Conservation (phyloP, 2,888 invertebrate genomes). For the Hedya salicella region DNA sequence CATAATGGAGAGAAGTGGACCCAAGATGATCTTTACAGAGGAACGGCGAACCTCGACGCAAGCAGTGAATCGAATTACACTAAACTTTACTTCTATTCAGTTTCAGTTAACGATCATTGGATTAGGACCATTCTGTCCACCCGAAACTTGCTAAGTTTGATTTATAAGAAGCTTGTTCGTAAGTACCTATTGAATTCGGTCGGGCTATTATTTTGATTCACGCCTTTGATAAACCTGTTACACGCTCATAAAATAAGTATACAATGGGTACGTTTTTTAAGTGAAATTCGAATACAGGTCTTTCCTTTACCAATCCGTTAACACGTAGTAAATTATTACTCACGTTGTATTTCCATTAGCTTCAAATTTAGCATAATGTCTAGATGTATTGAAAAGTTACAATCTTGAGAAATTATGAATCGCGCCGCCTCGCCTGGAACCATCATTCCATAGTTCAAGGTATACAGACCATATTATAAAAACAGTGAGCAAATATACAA, state of each 20-base stretch:
- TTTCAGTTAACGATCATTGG: constrained; percentile 34
- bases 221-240: constrained; percentile 1
- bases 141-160: constrained; percentile 26
- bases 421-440: no score
- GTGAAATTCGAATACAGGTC: no score
- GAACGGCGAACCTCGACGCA: constrained; percentile 7
- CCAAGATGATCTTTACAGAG: constrained; percentile 27
- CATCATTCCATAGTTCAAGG: no score
- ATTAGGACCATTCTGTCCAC: constrained; percentile 25
- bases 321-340: no score
- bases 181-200: not conserved
- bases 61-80: constrained; percentile 39
- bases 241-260: not conserved
- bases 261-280: not conserved
- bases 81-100: constrained; percentile 39
- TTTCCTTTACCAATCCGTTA: no score
- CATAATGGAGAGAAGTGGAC: constrained; percentile 26
- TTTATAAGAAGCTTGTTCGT: constrained; percentile 18
- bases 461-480: no score
- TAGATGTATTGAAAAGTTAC: no score
- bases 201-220: constrained; percentile 6
- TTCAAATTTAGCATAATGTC: no score
- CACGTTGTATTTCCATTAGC: no score
- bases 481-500: no score
- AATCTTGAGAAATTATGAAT: no score